Evolutionary conservation across 2,888 invertebrate species (phyloP), one percentile per base, ranked within the genome.

Genomic region (Caenorhabditis sulstoni): DNA sequence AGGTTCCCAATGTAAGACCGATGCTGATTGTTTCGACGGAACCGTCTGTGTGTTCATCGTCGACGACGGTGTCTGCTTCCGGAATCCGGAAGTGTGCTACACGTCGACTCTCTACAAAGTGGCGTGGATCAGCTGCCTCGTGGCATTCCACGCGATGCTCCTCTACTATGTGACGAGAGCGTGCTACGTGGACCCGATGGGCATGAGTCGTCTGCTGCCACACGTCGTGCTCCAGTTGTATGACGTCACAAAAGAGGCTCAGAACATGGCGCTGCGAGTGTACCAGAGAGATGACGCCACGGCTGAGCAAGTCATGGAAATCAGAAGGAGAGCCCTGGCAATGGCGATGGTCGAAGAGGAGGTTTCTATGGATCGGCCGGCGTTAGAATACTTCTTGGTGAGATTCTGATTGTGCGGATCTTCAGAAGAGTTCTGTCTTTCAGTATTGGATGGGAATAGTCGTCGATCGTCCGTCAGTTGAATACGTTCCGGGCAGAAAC

Each of bases 341-440:
- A 44, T 12, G 35, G 53, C 53, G 45, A 53, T 52, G 65, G 16
- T 45, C 5, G 65, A 53, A 44, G 53, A 65, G 4, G 53, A 53
- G n/a, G 20, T 16, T 2, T 53, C 65, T 5, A 16, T 45, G 29
- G n/a, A 53, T 16, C 29, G 23, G 35, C 44, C 65, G 23, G 65
- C 53, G n/a, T 12, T 55, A 1, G 65, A 65, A 45, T 22, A 65
- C 53, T 11, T 65, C 9, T 29, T 65, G 29, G 65, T 65, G n/a
- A 53, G 45, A 1, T 50, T 23, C 11, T 37, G 37, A 12, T 7
- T 11, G 20, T 16, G 14, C 47, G 29, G 14, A 18, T 20, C 4
- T 11, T 8, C 16, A 29, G 8, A 1, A 16, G 7, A 29, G 4
- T 7, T 3, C n/a, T 18, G 16, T 23, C n/a, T 53, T 65, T 53